A percentile compares a stretch with the other conserved stretches of the same genome.
These are phyloP conservation scores for Crioceris asparagi DNA, from an alignment of 2,888 invertebrate species.

Conservation along the genomic window DNA sequence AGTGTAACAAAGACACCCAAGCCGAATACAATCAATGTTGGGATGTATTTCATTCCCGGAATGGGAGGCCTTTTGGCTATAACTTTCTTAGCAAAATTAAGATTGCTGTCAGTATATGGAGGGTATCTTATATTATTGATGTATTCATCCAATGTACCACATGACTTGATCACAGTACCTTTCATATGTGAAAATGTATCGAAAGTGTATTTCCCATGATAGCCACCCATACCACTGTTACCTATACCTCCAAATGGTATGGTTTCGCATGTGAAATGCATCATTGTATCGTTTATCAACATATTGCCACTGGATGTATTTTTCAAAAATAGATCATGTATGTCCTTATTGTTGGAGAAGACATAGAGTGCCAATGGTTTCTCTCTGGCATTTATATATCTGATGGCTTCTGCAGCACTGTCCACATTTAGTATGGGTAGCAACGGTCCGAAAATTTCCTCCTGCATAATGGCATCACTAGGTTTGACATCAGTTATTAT, in stretches of 20 bases:
- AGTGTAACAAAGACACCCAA: slow-evolving; percentile 6
- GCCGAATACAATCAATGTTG: slow-evolving; percentile 3
- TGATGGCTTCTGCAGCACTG: slow-evolving; percentile 79
- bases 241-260: slow-evolving; percentile 97
- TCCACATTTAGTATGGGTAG: slow-evolving; percentile 78
- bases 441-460: slow-evolving; percentile 96
- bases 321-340: slow-evolving; percentile 50
- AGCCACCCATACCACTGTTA: slow-evolving; percentile 82
- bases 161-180: slow-evolving; percentile 57
- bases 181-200: slow-evolving; percentile 92
- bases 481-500: slow-evolving; percentile 63
- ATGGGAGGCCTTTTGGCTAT: slow-evolving; percentile 4
- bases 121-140: slow-evolving; percentile 64
- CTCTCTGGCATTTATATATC: slow-evolving; percentile 78
- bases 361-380: slow-evolving; percentile 84
- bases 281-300: slow-evolving; percentile 74
- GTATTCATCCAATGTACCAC: slow-evolving; percentile 57
- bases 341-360: slow-evolving; percentile 55
- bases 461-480: slow-evolving; percentile 68
- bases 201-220: slow-evolving; percentile 84
- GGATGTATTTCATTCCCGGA: slow-evolving; percentile 3
- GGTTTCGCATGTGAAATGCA: slow-evolving; percentile 75
- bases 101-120: slow-evolving; percentile 66
- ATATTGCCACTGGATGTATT: slow-evolving; percentile 72
- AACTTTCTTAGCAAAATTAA: slow-evolving; percentile 32